phyloP scores from a whole-genome alignment of 2,888 invertebrate species.

The Leptinotarsa rubiginosa region DNA sequence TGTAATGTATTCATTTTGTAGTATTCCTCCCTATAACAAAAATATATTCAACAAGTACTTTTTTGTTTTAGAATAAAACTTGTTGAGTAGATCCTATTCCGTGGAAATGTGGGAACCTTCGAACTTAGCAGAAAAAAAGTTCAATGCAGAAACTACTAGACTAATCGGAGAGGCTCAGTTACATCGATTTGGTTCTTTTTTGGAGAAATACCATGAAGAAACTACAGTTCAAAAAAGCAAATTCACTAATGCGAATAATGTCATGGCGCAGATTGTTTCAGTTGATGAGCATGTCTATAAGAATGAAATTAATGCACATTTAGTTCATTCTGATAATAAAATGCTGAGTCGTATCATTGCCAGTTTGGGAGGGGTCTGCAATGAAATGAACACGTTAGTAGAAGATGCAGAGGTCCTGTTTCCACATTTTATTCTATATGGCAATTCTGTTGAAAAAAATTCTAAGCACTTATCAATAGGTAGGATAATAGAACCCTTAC shows the following conservation, averaged over 20 bases:
- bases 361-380: constrained; percentile 82
- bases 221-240: constrained; percentile 59
- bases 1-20: not conserved
- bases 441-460: constrained; percentile 68
- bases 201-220: constrained; percentile 65
- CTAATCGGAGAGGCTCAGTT: constrained; percentile 70
- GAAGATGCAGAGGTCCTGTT: constrained; percentile 76
- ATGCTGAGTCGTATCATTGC: constrained; percentile 82
- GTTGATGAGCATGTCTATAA: constrained; percentile 65
- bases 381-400: constrained; percentile 78
- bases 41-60: not conserved
- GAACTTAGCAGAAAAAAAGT: constrained; percentile 60
- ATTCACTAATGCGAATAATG: constrained; percentile 53
- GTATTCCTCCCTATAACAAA: not conserved
- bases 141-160: constrained; percentile 65
- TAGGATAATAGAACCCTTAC: constrained; percentile 72
- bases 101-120: constrained; percentile 60
- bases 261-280: constrained; percentile 50
- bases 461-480: constrained; percentile 65
- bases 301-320: constrained; percentile 73
- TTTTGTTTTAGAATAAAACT: not conserved
- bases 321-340: constrained; percentile 87
- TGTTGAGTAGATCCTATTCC: not conserved
- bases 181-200: constrained; percentile 69
- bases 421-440: constrained; percentile 74